Base-by-base conservation (phyloP, 2,797 vertebrate genomes). In the Semotilus atromaculatus region DNA sequence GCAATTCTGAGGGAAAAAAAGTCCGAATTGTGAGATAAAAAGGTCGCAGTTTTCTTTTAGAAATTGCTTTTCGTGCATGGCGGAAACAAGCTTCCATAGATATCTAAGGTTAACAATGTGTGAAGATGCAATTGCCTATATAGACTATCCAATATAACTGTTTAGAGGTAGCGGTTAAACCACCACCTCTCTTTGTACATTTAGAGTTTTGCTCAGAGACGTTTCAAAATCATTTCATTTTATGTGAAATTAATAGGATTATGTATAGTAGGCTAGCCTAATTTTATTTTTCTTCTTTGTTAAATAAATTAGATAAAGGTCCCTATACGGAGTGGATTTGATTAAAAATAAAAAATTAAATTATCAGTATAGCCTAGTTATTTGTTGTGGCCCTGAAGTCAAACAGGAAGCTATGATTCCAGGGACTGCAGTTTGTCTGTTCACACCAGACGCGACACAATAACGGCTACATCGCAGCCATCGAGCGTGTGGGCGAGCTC, bases 91-190 rank as follows among this genome's bases (percentile, higher is more conserved):
- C 43, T 45, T 43, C 10, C 40, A 43, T 43, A 10, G 8, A 2
- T 21, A 60, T 31, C n/a, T 78, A 55, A 80, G 10, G 11, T 45
- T 13, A 81, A 81, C 36, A n/a, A n/a, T n/a, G n/a, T n/a, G n/a
- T n/a, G n/a, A n/a, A n/a, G 7, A 8, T 68, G 34, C 23, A 78
- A 60, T 43, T 43, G 43, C 43, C 40, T 34, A n/a, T n/a, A n/a
- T n/a, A n/a, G n/a, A n/a, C n/a, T n/a, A n/a, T n/a, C n/a, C n/a
- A n/a, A n/a, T n/a, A n/a, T n/a, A n/a, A n/a, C n/a, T n/a, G n/a
- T n/a, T n/a, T n/a, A n/a, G n/a, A n/a, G n/a, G n/a, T n/a, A n/a
- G n/a, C n/a, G n/a, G n/a, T n/a, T n/a, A n/a, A n/a, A n/a, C n/a
- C n/a, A n/a, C n/a, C n/a, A 31, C 16, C 29, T 36, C 31, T 36